Evolutionary conservation across 2,113 vertebrate species (phyloP).

Genomic region (Thermophis baileyi): DNA sequence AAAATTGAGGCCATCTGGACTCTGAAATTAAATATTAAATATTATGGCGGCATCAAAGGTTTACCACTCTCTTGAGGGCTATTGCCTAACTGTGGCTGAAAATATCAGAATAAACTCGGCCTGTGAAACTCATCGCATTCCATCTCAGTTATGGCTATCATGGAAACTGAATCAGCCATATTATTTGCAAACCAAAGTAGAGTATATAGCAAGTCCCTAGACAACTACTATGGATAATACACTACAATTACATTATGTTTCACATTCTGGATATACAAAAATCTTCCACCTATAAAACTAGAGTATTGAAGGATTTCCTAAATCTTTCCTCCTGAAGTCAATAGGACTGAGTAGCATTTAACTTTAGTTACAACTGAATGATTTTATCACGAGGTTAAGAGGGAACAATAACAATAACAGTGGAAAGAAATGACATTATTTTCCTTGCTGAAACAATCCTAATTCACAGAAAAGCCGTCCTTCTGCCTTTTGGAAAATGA

Average conservation of each 20-base stretch:
- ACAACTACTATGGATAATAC: not conserved
- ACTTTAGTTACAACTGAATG: not conserved
- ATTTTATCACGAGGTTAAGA: not conserved
- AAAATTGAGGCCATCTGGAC: not conserved
- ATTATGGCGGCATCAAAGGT: not conserved
- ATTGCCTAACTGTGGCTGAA: not conserved
- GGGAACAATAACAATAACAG: not conserved
- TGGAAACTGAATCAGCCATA: not conserved
- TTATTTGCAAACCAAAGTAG: not conserved
- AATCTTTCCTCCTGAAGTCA: not conserved
- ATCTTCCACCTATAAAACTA: not conserved
- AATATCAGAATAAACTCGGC: not conserved
- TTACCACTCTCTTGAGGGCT: not conserved
- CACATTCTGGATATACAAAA: not conserved
- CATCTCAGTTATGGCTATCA: not conserved
- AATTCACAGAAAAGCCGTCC: slow-evolving; percentile 73
- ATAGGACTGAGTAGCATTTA: not conserved
- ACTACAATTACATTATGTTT: not conserved
- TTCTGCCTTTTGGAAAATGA: slow-evolving; percentile 82
- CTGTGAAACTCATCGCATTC: not conserved
- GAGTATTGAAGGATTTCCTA: not conserved
- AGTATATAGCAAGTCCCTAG: not conserved
- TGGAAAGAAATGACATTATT: not conserved
- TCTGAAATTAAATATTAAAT: not conserved
- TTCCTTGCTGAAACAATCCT: not conserved